Percentiles rank a stretch among this genome's conserved stretches.
These are phyloP conservation scores for Gallinago undulata DNA, from an alignment of 2,113 vertebrate genomes.

Conservation along the genomic window DNA sequence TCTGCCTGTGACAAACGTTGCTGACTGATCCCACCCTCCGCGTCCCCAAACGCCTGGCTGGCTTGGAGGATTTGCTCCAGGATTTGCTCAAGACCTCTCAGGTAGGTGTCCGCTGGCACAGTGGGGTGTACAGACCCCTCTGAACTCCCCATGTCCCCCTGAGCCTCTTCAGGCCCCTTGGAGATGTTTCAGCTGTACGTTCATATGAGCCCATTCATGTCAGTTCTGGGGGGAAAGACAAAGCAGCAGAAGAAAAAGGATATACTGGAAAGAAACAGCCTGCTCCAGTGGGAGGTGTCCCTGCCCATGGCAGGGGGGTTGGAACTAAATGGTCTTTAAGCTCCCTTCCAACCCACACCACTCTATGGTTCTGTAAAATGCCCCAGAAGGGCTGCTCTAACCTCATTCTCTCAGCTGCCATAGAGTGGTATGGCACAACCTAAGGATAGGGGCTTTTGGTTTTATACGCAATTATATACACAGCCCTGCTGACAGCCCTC, in stretches of 20 bases:
- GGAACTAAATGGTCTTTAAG: not conserved
- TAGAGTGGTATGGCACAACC: not conserved
- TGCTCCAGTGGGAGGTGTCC: not conserved
- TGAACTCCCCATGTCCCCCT: not conserved
- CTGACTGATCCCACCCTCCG: not conserved
- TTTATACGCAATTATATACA: not conserved
- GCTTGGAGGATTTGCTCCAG: not conserved
- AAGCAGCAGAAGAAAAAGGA: not conserved
- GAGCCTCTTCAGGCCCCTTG: not conserved
- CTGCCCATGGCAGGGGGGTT: not conserved
- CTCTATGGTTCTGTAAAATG: not conserved
- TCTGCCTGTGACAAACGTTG: not conserved
- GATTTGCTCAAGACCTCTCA: not conserved
- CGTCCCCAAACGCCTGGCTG: fast-evolving
- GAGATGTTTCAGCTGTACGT: not conserved
- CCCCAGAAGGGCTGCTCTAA: not conserved
- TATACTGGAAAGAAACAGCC: not conserved
- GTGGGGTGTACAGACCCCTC: not conserved
- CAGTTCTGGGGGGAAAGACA: not conserved
- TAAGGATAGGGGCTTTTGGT: not conserved
- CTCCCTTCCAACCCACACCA: not conserved
- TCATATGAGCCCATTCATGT: not conserved
- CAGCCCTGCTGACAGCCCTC: not conserved
- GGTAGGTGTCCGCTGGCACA: no score
- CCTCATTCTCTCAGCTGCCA: not conserved